A percentile compares a stretch with the other conserved stretches of the same genome.
Evolutionary conservation across 2,888 invertebrate species (phyloP).

Genomic region (Eristalinus aeneus): DNA sequence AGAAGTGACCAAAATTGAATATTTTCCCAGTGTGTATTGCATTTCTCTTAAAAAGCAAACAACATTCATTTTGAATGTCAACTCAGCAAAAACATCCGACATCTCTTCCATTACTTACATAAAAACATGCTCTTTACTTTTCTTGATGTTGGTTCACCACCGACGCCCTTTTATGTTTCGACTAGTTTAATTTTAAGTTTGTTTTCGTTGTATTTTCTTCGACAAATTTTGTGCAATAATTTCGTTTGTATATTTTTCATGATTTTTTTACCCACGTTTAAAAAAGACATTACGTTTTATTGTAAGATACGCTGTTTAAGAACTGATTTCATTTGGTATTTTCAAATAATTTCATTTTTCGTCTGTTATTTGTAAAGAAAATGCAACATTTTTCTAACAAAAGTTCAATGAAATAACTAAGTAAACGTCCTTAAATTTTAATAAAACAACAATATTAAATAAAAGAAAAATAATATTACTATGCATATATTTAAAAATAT

Average conservation of each 20-base stretch:
- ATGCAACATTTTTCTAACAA: constrained; percentile 49
- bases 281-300: constrained; percentile 66
- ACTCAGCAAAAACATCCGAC: neutral
- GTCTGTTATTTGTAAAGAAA: constrained; percentile 26
- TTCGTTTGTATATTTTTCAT: constrained; percentile 59
- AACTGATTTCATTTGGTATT: constrained; percentile 46
- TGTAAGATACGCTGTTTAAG: constrained; percentile 45
- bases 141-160: neutral
- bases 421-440: constrained; percentile 63
- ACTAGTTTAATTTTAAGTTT: constrained; percentile 61
- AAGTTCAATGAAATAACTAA: constrained; percentile 68
- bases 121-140: constrained; percentile 3
- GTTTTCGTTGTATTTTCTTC: constrained; percentile 36
- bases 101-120: neutral
- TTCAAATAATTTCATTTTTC: constrained; percentile 15
- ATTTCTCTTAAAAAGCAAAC: neutral
- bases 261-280: constrained; percentile 26
- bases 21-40: neutral
- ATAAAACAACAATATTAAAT: constrained; percentile 42
- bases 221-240: constrained; percentile 67
- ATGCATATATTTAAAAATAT: constrained; percentile 70
- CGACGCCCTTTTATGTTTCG: constrained; percentile 39
- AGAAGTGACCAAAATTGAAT: neutral
- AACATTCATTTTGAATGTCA: neutral
- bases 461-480: constrained; percentile 53